Percentiles rank a stretch among this genome's conserved stretches.
phyloP scores from a whole-genome alignment of 2,113 vertebrate genomes.

The Varanus komodoensis region DNA sequence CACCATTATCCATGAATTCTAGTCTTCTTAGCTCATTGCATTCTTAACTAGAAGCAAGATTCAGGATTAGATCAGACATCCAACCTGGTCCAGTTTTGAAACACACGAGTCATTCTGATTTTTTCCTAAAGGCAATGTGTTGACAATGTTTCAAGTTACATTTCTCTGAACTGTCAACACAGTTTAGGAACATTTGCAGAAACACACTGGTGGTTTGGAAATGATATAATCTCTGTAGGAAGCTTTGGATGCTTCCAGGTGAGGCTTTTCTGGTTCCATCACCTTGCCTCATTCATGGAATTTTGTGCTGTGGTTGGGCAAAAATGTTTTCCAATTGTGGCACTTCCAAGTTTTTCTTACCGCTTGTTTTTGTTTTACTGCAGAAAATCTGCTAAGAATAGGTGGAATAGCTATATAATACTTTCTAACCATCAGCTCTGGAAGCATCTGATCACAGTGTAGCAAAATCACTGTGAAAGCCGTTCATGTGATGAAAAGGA shows the following conservation, averaged over 20 bases:
- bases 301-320: too few relatives aligned
- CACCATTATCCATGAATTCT: background rate
- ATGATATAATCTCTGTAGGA: background rate
- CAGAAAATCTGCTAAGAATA: too few relatives aligned
- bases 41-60: background rate
- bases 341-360: too few relatives aligned
- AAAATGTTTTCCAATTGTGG: too few relatives aligned
- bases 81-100: background rate
- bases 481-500: background rate
- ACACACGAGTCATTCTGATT: background rate
- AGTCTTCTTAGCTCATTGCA: background rate
- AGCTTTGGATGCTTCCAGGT: background rate
- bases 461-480: background rate
- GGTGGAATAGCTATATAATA: too few relatives aligned
- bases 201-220: background rate
- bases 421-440: too few relatives aligned
- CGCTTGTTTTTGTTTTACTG: too few relatives aligned
- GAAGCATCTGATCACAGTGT: background rate
- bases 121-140: background rate
- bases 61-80: background rate
- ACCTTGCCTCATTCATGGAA: too few relatives aligned
- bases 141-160: background rate
- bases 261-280: too few relatives aligned
- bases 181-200: background rate
- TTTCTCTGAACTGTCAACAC: background rate